These are phyloP conservation scores for Lapara coniferarum DNA, from an alignment of 2,888 invertebrate species.

Conservation along the genomic window DNA sequence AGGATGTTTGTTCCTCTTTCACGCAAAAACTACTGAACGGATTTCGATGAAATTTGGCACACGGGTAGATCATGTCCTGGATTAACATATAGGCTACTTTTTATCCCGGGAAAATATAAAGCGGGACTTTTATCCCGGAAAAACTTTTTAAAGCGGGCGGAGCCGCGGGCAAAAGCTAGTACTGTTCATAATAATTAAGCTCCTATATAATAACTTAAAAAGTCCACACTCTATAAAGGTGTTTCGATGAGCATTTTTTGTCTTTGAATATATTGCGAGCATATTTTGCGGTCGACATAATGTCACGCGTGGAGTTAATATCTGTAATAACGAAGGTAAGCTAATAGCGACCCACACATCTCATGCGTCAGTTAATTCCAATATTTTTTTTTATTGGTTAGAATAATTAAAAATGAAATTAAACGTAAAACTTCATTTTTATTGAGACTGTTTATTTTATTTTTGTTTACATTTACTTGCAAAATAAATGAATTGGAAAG, in stretches of 20 bases:
- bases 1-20: too few relatives aligned
- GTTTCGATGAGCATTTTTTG: conserved; percentile 3
- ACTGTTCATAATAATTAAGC: not conserved
- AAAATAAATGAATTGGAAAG: not conserved
- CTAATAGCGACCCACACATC: conserved; percentile 3
- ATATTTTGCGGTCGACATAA: conserved; percentile 21
- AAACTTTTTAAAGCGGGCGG: too few relatives aligned
- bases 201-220: conserved; percentile 11
- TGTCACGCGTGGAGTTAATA: conserved; percentile 11
- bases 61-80: too few relatives aligned
- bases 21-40: too few relatives aligned
- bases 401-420: not conserved
- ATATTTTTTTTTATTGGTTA: conserved; percentile 1
- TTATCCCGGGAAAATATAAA: too few relatives aligned
- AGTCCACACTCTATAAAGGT: conserved; percentile 11
- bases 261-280: conserved; percentile 4
- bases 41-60: too few relatives aligned
- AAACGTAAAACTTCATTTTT: not conserved
- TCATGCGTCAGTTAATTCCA: conserved; percentile 5
- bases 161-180: too few relatives aligned
- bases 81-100: too few relatives aligned
- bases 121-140: too few relatives aligned
- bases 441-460: not conserved
- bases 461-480: not conserved
- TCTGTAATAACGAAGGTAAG: conserved; percentile 15